These are phyloP conservation scores for Porphyrio hochstetteri DNA, from an alignment of 2,113 vertebrate genomes.

Conservation along the genomic window DNA sequence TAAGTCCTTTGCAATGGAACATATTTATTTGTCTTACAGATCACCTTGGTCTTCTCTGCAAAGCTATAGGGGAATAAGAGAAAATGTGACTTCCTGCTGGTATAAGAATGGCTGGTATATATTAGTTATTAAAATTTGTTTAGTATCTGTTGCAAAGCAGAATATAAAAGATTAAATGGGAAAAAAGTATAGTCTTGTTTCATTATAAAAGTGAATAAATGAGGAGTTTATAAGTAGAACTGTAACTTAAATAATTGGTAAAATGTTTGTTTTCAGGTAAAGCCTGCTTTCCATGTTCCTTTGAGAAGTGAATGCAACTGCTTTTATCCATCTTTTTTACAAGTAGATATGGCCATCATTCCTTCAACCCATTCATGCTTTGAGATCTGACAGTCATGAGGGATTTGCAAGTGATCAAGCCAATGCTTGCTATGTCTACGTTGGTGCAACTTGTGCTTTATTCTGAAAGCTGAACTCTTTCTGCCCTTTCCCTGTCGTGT, in stretches of 20 bases:
- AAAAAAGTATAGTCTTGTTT: not conserved
- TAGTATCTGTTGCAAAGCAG: not conserved
- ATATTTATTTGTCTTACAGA: not conserved
- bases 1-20: not conserved
- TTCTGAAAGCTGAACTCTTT: not conserved
- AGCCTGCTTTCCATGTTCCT: not conserved
- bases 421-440: not conserved
- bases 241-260: not conserved
- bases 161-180: not conserved
- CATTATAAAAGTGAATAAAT: not conserved
- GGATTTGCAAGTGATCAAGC: not conserved
- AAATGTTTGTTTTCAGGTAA: not conserved
- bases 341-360: not conserved
- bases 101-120: not conserved
- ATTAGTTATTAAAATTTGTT: not conserved
- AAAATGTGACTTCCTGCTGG: not conserved
- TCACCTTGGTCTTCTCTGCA: not conserved
- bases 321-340: not conserved
- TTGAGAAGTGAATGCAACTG: not conserved
- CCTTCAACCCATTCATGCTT: not conserved
- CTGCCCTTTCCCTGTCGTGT: not conserved
- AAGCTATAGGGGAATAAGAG: not conserved
- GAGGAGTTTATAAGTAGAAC: not conserved
- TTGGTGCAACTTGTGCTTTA: not conserved
- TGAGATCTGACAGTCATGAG: not conserved